phyloP scores from a whole-genome alignment of 2,888 invertebrate genomes.

The Craniophora ligustri region DNA sequence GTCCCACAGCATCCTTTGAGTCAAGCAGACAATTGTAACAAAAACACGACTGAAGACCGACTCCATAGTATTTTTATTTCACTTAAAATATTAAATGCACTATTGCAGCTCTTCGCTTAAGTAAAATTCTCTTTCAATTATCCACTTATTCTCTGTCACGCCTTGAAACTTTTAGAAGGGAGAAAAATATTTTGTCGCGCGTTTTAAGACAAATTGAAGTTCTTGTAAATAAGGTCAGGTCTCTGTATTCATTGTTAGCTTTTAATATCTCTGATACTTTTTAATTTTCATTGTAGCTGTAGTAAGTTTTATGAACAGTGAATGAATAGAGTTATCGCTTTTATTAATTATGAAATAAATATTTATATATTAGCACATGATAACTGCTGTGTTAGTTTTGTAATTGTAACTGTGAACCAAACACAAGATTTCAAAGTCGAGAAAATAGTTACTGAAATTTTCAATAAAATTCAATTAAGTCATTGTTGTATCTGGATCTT shows the following conservation, averaged over 20 bases:
- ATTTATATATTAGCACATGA: too few species aligned
- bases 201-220: slow-evolving; percentile 33
- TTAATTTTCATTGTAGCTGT: slow-evolving; percentile 15
- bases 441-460: too few species aligned
- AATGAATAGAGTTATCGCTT: too few species aligned
- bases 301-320: background rate
- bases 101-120: slow-evolving; percentile 34
- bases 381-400: too few species aligned
- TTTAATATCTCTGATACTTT: slow-evolving; percentile 15
- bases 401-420: too few species aligned
- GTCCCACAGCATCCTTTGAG: slow-evolving; percentile 20
- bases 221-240: slow-evolving; percentile 28
- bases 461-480: too few species aligned
- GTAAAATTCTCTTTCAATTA: slow-evolving; percentile 55
- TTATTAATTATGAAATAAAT: too few species aligned
- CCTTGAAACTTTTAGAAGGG: slow-evolving; percentile 12
- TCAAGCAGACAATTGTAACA: slow-evolving; percentile 25
- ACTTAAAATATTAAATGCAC: slow-evolving; percentile 56
- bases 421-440: too few species aligned
- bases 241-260: slow-evolving; percentile 23
- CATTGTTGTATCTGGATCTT: too few species aligned
- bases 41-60: slow-evolving; percentile 20
- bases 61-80: slow-evolving; percentile 40
- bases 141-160: slow-evolving; percentile 50
- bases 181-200: slow-evolving; percentile 30